Evolutionary conservation across 2,888 invertebrate genomes (phyloP).

Genomic region (Aethes cnicana): DNA sequence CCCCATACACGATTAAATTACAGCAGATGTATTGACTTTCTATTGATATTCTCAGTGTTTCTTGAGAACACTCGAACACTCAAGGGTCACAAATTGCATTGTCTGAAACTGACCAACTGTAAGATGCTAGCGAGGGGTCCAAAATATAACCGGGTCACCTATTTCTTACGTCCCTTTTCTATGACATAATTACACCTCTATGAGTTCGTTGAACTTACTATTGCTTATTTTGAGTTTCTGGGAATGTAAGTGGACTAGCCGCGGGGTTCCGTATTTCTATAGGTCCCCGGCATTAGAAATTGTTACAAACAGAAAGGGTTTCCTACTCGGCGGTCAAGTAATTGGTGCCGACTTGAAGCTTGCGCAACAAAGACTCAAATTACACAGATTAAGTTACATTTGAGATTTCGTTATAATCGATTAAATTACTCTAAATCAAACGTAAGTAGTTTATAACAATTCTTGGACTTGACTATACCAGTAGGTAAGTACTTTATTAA

Average conservation of each 20-base stretch:
- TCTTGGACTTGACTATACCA: too few species aligned
- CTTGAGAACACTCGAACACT: constrained; percentile 54
- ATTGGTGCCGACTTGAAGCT: constrained; percentile 18
- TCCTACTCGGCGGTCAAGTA: constrained; percentile 51
- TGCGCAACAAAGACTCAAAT: background rate
- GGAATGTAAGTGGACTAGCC: constrained; percentile 65
- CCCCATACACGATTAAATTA: constrained; percentile 41
- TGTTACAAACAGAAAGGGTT: constrained; percentile 50
- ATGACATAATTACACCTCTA: constrained; percentile 72
- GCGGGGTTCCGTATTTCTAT: constrained; percentile 61
- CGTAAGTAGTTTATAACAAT: too few species aligned
- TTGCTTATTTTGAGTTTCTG: constrained; percentile 61
- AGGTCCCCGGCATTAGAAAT: constrained; percentile 50
- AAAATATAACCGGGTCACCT: constrained; percentile 70
- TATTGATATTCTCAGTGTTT: constrained; percentile 46
- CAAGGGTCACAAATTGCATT: constrained; percentile 63
- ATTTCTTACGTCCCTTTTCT: constrained; percentile 69
- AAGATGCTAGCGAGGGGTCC: constrained; percentile 62
- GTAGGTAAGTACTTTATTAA: too few species aligned
- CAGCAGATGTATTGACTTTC: constrained; percentile 52
- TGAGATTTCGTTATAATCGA: background rate
- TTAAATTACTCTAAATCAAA: too few species aligned
- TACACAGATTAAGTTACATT: constrained; percentile 11
- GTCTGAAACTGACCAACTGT: constrained; percentile 80
- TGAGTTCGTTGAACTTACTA: constrained; percentile 75